Evolutionary conservation across 1,140 invertebrate species (phyloP).

Genomic region (Calephelis nemesis): DNA sequence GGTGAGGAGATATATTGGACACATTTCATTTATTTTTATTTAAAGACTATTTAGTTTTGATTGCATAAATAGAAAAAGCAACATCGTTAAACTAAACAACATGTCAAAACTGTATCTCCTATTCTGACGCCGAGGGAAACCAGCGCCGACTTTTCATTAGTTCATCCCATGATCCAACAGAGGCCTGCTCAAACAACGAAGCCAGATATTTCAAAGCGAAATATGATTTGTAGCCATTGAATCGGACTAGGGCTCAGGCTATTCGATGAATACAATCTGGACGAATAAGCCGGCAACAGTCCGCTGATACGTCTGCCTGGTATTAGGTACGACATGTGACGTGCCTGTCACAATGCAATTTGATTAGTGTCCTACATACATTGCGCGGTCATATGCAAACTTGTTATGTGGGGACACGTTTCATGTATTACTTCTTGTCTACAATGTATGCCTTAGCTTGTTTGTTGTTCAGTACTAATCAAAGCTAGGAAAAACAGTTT

Average conservation of each 20-base stretch:
- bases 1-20: too few relatives aligned
- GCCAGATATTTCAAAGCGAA: conserved; percentile 16
- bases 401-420: conserved; percentile 29
- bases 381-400: conserved; percentile 21
- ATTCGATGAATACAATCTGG: conserved; percentile 17
- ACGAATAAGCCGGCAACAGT: conserved; percentile 16
- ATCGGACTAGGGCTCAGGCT: conserved; percentile 7
- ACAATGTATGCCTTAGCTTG: too few relatives aligned
- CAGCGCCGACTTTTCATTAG: not conserved
- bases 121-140: too few relatives aligned
- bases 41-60: too few relatives aligned
- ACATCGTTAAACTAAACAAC: too few relatives aligned
- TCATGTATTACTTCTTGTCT: not conserved
- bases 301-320: conserved; percentile 33
- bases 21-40: too few relatives aligned
- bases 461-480: too few relatives aligned
- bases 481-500: too few relatives aligned
- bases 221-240: conserved; percentile 17
- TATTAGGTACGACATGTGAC: conserved; percentile 26
- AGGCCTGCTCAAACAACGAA: conserved; percentile 10
- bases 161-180: conserved; percentile 10
- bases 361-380: conserved; percentile 32
- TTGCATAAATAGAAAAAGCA: too few relatives aligned
- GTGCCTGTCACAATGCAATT: conserved; percentile 27
- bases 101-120: too few relatives aligned